A percentile compares a stretch with the other conserved stretches of the same genome.
Evolutionary conservation across 2,113 vertebrate species (phyloP).

Genomic region (Bubo blakistoni): DNA sequence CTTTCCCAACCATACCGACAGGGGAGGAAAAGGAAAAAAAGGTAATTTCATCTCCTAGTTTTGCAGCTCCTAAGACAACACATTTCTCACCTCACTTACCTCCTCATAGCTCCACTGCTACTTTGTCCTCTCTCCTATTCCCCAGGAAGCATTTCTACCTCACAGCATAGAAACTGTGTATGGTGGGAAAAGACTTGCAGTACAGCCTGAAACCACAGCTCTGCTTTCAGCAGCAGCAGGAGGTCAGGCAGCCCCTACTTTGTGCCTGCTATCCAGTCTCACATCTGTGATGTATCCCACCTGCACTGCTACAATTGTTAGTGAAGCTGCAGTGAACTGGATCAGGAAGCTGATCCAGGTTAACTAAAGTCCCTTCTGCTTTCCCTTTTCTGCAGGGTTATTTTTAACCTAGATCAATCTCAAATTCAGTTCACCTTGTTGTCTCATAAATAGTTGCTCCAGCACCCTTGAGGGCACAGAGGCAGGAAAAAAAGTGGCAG

Average conservation of each 20-base stretch:
- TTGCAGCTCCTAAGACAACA: neutral
- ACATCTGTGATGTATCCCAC: neutral
- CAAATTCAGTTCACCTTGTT: slow-evolving; percentile 51
- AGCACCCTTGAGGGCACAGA: neutral
- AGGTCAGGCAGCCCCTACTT: neutral
- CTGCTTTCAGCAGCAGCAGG: neutral
- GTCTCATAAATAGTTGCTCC: slow-evolving; percentile 37
- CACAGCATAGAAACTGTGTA: neutral
- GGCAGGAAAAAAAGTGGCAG: neutral
- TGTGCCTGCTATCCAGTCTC: neutral
- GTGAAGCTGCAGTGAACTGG: neutral
- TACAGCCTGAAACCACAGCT: neutral
- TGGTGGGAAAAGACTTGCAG: neutral
- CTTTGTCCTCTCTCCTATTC: neutral
- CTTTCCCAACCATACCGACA: neutral
- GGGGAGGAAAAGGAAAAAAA: fast-evolving
- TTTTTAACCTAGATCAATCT: slow-evolving; percentile 49
- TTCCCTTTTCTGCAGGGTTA: slow-evolving; percentile 26
- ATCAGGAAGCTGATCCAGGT: neutral
- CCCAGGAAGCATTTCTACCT: neutral
- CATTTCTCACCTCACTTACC: neutral
- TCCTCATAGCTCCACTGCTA: neutral
- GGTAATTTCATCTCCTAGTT: neutral
- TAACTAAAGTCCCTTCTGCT: neutral
- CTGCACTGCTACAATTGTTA: neutral